Evolutionary conservation across 2,797 vertebrate species (phyloP), one percentile per base, ranked within the genome.

Genomic region (Phrynocephalus forsythii): DNA sequence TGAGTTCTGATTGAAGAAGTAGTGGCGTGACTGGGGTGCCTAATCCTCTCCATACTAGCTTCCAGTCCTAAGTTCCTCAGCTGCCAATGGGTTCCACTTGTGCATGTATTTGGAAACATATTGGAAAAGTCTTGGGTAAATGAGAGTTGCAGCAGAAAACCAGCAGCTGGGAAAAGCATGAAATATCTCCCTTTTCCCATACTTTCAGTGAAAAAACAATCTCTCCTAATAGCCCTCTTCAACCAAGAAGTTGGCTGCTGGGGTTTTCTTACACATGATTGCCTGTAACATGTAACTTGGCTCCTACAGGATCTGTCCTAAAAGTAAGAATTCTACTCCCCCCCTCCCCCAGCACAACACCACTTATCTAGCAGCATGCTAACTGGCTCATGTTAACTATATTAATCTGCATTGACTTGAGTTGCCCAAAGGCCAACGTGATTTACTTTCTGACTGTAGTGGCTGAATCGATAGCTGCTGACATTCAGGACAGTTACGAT

Each of bases 341-440:
- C 22, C 22, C n/a, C 48, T 44, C 50, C 78, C 13, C 38, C 92
- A 86, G 66, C 63, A 85, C 91, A 86, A 44, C 56, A 84, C 66
- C 83, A 88, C 83, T 79, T 79, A 82, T 86, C 88, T 0, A 3
- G n/a, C n/a, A 89, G 84, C 44, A 86, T 76, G 85, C 93, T 79
- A 91, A 85, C 88, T 86, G 83, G 26, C 68, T 75, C 67, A 83
- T 69, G 79, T 13, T 78, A 89, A 84, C 87, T 44, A 26, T 6
- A 88, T 85, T 93, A 76, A 94, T 85, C 67, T 44, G 90, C 73
- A 6, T 67, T 89, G 91, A 94, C 90, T 94, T 87, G 52, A 76
- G 67, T 48, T 83, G 86, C 83, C 69, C 89, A 92, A 92, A 92
- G 91, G 80, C 87, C 90, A 85, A 87, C 89, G 16, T 84, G 67